Evolutionary conservation across 2,797 vertebrate genomes (phyloP).

Genomic region (Alosa sapidissima): DNA sequence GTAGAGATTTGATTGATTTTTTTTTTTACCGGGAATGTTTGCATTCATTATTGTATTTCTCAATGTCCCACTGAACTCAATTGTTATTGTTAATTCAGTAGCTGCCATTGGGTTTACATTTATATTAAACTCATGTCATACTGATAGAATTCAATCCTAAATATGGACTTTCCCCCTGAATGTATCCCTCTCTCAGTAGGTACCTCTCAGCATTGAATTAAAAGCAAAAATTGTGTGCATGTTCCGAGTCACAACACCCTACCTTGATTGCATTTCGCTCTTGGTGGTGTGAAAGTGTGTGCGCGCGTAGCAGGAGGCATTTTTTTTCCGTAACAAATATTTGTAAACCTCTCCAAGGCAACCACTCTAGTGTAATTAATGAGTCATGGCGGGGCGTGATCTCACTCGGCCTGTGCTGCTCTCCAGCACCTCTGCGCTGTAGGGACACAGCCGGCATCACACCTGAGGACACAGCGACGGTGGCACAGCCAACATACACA

Average conservation of each 20-base stretch:
- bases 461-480: not conserved
- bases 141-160: conserved; percentile 4
- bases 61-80: not conserved
- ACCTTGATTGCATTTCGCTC: not conserved
- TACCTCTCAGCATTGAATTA: conserved; percentile 15
- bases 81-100: not conserved
- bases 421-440: conserved; percentile 54
- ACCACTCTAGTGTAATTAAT: conserved; percentile 57
- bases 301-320: not conserved
- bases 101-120: not conserved
- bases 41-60: not conserved
- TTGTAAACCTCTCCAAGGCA: conserved; percentile 46
- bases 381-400: conserved; percentile 45
- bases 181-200: not conserved
- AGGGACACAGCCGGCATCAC: conserved; percentile 17
- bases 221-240: not conserved
- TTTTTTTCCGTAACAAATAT: conserved; percentile 34
- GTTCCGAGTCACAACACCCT: not conserved
- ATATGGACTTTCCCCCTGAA: not conserved
- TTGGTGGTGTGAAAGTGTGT: not conserved
- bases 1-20: not conserved
- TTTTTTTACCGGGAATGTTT: not conserved
- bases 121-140: conserved; percentile 2
- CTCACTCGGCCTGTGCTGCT: conserved; percentile 48
- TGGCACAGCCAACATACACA: not conserved